These are phyloP conservation scores for Haliclona indistincta DNA, from an alignment of 37 sponge, comb jelly and placozoan species.

Conservation along the genomic window DNA sequence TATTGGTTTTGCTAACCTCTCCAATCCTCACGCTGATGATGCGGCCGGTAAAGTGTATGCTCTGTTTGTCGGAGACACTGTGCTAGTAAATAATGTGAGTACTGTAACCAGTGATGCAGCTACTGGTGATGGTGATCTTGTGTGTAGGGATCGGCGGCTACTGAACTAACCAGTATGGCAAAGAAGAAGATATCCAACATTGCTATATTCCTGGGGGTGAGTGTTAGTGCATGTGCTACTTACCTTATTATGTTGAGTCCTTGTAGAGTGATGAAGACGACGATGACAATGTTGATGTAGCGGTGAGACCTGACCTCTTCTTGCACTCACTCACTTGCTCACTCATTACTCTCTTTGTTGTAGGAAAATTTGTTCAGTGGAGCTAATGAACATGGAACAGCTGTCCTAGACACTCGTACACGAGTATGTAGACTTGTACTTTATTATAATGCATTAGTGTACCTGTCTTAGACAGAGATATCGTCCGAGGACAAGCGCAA, in stretches of 20 bases:
- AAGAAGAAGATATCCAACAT: slow-evolving; percentile 93
- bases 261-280: slow-evolving; percentile 62
- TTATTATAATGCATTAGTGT: slow-evolving; percentile 2
- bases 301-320: slow-evolving; percentile 3
- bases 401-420: slow-evolving; percentile 48
- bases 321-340: background rate
- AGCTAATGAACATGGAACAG: background rate
- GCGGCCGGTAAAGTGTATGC: slow-evolving; percentile 68
- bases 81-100: slow-evolving; percentile 69
- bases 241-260: background rate
- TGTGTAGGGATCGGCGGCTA: slow-evolving; percentile 45
- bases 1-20: slow-evolving; percentile 70
- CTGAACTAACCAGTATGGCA: slow-evolving; percentile 63
- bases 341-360: background rate
- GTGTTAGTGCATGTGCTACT: background rate
- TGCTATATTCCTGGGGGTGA: slow-evolving; percentile 93
- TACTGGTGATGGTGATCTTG: background rate
- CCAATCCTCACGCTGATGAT: slow-evolving; percentile 49
- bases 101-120: background rate
- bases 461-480: slow-evolving; percentile 52
- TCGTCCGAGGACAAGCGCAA: slow-evolving; percentile 85
- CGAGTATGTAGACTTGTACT: slow-evolving; percentile 12
- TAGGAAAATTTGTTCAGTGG: slow-evolving; percentile 21
- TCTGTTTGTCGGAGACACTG: slow-evolving; percentile 92
- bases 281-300: slow-evolving; percentile 39